Evolutionary conservation across 2,113 vertebrate genomes (phyloP).

Genomic region (Progne subis): DNA sequence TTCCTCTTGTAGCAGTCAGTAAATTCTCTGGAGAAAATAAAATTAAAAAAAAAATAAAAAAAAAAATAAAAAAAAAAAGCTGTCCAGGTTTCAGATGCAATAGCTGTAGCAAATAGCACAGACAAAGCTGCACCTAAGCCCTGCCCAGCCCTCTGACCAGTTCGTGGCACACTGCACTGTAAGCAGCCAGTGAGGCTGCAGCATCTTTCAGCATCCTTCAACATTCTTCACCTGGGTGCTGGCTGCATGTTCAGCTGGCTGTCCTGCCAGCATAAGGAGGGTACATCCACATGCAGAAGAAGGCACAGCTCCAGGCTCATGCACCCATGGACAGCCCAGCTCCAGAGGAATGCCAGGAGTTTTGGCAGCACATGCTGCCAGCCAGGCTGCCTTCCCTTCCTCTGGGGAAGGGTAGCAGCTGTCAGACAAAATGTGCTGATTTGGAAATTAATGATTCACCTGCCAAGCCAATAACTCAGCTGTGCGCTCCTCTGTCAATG

Average conservation of each 20-base stretch:
- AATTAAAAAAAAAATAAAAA: background rate
- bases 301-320: background rate
- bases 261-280: background rate
- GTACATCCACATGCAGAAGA: background rate
- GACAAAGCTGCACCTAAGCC: background rate
- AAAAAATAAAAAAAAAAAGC: no score
- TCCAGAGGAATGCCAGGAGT: background rate
- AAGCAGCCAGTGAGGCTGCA: background rate
- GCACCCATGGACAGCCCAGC: background rate
- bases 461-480: background rate
- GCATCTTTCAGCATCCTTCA: background rate
- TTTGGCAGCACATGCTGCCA: background rate
- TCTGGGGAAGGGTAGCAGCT: background rate
- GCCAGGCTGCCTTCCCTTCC: background rate
- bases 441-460: background rate
- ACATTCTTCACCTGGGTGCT: background rate
- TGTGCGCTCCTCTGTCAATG: background rate
- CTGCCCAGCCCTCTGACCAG: background rate
- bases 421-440: background rate
- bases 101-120: background rate
- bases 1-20: background rate
- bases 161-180: no score
- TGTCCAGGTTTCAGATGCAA: background rate
- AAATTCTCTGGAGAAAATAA: no score
- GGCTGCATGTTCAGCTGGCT: background rate